A percentile compares a stretch with the other conserved stretches of the same genome.
These are phyloP conservation scores for Bruchidius siliquastri DNA, from an alignment of 2,888 invertebrate species.

Conservation along the genomic window DNA sequence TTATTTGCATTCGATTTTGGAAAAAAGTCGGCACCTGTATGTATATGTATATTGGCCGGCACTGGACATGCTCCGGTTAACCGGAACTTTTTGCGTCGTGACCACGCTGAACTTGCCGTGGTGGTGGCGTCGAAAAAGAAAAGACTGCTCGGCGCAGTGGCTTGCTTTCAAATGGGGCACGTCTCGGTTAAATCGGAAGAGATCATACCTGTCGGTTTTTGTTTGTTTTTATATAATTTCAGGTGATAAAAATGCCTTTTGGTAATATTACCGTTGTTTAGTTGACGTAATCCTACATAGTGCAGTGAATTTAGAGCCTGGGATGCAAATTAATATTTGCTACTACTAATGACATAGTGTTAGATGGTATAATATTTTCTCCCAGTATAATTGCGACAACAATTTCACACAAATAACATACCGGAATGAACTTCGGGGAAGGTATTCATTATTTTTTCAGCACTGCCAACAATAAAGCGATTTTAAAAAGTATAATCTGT, in stretches of 20 bases:
- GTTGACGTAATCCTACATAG: background rate
- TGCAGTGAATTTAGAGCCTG: background rate
- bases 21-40: background rate
- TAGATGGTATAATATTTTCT: no score
- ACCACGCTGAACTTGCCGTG: background rate
- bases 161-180: background rate
- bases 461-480: no score
- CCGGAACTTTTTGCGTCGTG: background rate
- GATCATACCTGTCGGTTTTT: background rate
- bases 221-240: background rate
- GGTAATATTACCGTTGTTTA: background rate
- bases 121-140: background rate
- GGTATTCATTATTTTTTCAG: no score
- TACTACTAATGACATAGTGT: no score
- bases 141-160: background rate
- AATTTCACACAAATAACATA: no score
- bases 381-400: no score
- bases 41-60: background rate
- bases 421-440: no score
- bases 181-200: background rate
- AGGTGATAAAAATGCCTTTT: background rate
- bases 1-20: background rate
- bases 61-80: background rate
- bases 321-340: no score
- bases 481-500: no score